Evolutionary conservation across 2,888 invertebrate genomes (phyloP), one percentile per base, ranked within the genome.

Genomic region (Phyto melanocephala): DNA sequence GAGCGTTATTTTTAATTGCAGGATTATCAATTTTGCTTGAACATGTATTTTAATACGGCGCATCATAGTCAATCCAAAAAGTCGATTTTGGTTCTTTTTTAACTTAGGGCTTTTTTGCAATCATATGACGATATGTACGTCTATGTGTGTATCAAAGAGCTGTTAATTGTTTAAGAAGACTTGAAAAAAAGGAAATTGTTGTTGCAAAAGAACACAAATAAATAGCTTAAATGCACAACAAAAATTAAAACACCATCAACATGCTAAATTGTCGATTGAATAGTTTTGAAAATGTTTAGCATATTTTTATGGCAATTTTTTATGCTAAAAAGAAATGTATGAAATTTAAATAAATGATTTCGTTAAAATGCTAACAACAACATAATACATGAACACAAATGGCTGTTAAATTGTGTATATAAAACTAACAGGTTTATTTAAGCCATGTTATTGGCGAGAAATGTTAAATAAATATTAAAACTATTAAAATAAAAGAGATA

Each of bases 261-360:
- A 68, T 67, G 45, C 62, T 67, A 74, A 76, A 76, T 75, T 70
- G 56, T 50, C 63, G 8, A 70, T 45, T 58, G 63, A 65, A 80
- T 63, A 67, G 67, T 45, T 67, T 72, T 50, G 7, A 62, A 77
- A 74, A 68, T 81, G 33, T 81, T 81, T 62, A 77, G 63, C 77
- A 77, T 81, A 74, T 74, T 81, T 81, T 68, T 81, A 72, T 81
- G 77, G 77, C 77, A 81, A 74, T 76, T 67, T 81, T 81, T 81
- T 71, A 81, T 77, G 60, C 71, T 65, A 52, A 50, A 72, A 60
- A 47, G 65, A 81, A 77, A 81, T 81, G 71, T 54, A 42, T 50
- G 54, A 67, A 72, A 77, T 81, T 77, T 81, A 68, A 72, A 81
- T 81, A 81, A 81, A 77, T 72, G 77, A 72, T 77, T 77, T 80